Evolutionary conservation across 2,888 invertebrate species (phyloP).

Genomic region (Drosophila greeni): DNA sequence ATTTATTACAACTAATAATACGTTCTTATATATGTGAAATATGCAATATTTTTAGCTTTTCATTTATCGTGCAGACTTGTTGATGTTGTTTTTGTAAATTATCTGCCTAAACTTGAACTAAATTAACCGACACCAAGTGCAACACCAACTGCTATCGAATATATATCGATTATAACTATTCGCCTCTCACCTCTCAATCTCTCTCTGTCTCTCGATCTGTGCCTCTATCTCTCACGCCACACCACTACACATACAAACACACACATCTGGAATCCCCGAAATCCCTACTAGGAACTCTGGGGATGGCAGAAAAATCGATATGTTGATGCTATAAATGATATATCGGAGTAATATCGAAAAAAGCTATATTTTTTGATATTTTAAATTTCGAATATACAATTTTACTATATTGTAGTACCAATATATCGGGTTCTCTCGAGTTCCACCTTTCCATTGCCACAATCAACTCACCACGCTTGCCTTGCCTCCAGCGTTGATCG

Average conservation of each 20-base stretch:
- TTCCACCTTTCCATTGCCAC: constrained; percentile 21
- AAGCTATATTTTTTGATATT: not conserved
- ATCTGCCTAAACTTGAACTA: constrained; percentile 66
- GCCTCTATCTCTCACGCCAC: constrained; percentile 23
- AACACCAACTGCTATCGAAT: constrained; percentile 33
- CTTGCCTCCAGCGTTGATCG: constrained; percentile 12
- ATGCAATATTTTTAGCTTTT: constrained; percentile 43
- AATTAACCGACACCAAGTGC: constrained; percentile 40
- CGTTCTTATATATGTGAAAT: constrained; percentile 39
- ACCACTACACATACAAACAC: not conserved
- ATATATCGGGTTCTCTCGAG: no score
- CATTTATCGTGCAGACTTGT: constrained; percentile 50
- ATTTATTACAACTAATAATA: constrained; percentile 29
- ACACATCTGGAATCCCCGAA: not conserved
- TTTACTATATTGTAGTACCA: no score
- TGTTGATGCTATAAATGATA: not conserved
- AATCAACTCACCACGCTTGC: constrained; percentile 24
- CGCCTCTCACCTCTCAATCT: constrained; percentile 28
- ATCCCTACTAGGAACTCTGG: not conserved
- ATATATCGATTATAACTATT: constrained; percentile 14
- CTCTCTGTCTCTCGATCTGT: constrained; percentile 27
- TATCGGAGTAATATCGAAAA: not conserved
- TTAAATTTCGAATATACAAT: not conserved
- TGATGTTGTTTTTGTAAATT: constrained; percentile 77
- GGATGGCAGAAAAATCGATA: not conserved